Base-by-base conservation (phyloP, 2,797 vertebrate species). In the Melanotaenia trifasciata region DNA sequence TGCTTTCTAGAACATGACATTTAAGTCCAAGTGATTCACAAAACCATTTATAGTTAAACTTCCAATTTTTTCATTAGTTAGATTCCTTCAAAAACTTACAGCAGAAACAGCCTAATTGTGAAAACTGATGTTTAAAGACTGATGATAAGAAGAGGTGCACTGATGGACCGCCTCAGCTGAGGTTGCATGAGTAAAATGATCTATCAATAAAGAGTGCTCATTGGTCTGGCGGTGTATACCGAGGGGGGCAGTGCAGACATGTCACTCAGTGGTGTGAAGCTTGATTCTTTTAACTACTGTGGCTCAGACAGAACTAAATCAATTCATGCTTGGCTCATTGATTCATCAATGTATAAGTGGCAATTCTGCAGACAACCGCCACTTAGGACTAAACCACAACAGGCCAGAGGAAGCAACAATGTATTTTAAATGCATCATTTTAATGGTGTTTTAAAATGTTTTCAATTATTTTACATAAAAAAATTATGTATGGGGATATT, bases 341-440 rank as follows among this genome's bases (percentile, higher is more conserved):
- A 81, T 79, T 75, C 24, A 69, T 69, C 32, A 70, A 54, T 66
- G 45, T 61, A 68, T 59, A 69, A 78, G 86, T 76, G 61, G 64
- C 54, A 72, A 24, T 65, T 66, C 32, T 76, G 38, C 80, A 72
- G 74, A 1, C 2, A 68, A 50, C 18, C 10, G 33, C 8, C 35
- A 45, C 24, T 57, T 45, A 61, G 22, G 13, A 28, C 18, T 70
- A 24, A 66, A 64, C 62, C 67, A 57, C 5, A 61, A 43, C 1
- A 45, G 14, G 58, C 43, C 1, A 57, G 30, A 35, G 26, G 5
- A 3, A 43, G 56, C 16, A 58, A 33, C 18, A 32, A 0, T 7
- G 18, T 13, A 18, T 3, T 61, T 43, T 3, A 6, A 38, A 11
- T 50, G 20, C 47, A 16, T 61, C 1, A 22, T 20, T 38, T 16